Base-by-base conservation (phyloP, 2,888 invertebrate species). In the Blera fallax region DNA sequence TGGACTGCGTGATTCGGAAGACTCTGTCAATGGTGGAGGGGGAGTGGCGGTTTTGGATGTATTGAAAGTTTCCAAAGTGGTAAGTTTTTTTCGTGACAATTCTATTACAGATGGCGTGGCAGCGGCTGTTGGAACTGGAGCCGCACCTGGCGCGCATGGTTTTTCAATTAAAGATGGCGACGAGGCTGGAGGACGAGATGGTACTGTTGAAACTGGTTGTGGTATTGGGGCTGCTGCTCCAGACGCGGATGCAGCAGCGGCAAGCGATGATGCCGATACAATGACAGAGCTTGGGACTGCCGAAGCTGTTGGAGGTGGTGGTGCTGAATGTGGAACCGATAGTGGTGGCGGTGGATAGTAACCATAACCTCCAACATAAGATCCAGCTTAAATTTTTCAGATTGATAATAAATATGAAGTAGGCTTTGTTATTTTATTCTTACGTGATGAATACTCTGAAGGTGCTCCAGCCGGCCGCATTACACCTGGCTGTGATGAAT, bases 261-360 rank as follows among this genome's bases (percentile, higher is more conserved):
- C 89, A n/a, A 87, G 60, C 54, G 87, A 82, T n/a, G 90, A 87
- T 16, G 87, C 87, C 21, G 89, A 82, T 5, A 88, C 87, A 50
- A 88, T 88, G 11, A 88, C 87, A 34, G 88, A 87, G 81, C 88
- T 88, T n/a, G 90, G 88, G 37, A 88, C 88, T 58, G 88, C 87
- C n/a, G 89, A 82, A 67, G 88, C 88, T 87, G 88, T 88, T 77
- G 88, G 88, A 34, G 87, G 89, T 87, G 73, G 87, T 64, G 83
- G 88, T 80, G 72, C 74, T 70, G 84, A 87, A 6, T 90, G 89
- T 27, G 90, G 88, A 14, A 90, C 89, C 24, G 89, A 89, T 14
- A 91, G 67, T 62, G 90, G 89, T 8, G 90, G 90, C 67, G 91
- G 91, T 67, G 91, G 91, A 88, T 91, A 91, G 32, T 91, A 91